Evolutionary conservation across 2,113 vertebrate genomes (phyloP).

Genomic region (Dicrurus megarhynchus): DNA sequence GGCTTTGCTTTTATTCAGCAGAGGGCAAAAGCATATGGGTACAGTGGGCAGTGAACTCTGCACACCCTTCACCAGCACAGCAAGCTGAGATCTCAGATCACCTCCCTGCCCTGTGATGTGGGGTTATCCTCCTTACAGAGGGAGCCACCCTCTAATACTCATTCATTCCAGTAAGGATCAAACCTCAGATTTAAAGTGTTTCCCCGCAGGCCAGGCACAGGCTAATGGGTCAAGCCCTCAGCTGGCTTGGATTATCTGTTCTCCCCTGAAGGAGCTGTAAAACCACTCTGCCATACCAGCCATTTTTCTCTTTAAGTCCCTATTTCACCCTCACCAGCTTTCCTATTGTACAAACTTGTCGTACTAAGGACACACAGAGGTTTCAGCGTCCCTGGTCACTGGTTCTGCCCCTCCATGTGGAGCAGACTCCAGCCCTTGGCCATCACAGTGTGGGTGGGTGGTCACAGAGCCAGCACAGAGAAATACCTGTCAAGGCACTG

Average conservation of each 20-base stretch:
- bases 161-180: conserved; percentile 42
- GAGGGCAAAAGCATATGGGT: neutral
- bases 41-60: neutral
- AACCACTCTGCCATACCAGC: neutral
- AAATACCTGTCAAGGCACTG: neutral
- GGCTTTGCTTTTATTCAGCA: neutral
- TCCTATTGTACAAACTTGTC: neutral
- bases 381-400: neutral
- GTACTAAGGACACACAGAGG: neutral
- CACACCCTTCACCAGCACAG: neutral
- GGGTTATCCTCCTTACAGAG: neutral
- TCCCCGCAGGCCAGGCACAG: neutral
- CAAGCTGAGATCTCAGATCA: neutral
- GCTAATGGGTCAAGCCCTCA: neutral
- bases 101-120: neutral
- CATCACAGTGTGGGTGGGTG: neutral
- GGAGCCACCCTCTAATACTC: neutral
- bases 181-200: conserved; percentile 26
- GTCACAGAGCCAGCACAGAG: neutral
- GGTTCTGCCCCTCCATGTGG: neutral
- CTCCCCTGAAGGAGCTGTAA: neutral
- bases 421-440: neutral
- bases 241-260: conserved; percentile 22
- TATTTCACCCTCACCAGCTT: neutral
- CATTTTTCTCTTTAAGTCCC: neutral